Evolutionary conservation across 2,797 vertebrate species (phyloP), one percentile per base, ranked within the genome.

Genomic region (Microcaecilia unicolor): DNA sequence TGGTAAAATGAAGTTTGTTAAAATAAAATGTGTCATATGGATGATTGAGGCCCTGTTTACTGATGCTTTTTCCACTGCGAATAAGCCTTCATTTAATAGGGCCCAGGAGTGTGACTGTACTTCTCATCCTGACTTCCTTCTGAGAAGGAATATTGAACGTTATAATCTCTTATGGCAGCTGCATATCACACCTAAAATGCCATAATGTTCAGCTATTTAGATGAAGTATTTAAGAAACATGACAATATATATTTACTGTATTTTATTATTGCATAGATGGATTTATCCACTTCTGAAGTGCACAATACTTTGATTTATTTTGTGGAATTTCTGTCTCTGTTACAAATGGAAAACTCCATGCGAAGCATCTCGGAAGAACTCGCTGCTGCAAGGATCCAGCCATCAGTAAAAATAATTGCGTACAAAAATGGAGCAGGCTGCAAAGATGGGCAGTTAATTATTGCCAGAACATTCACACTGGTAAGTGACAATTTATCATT

Each of bases 361-460:
- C 45, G 27, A 12, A 44, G 22, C 6, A 22, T 39, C 5, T 31
- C 60, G 27, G 37, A 10, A 20, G 20, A 48, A 23, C 44, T 44
- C 10, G 13, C 28, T 28, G 31, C 31, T 23, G 33, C 38, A 19
- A 17, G 4, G 2, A 37, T 37, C 25, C 57, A 61, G 41, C 55
- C 44, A 39, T 27, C 63, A 4, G 34, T 77, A 12, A 73, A 61
- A 59, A 44, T 76, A 51, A 63, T 58, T 21, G 74, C 77, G 17
- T 58, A 69, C 41, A 78, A 44, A 72, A 77, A 77, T 19, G 75
- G 72, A 26, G 23, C 40, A 25, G 61, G 60, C 12, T 62, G 57
- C 37, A 33, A 4, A 31, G 64, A 68, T 25, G 70, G 70, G 31
- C 64, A 70, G 36, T 37, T 73, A 45, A 59, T 80, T 34, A 48